Percentiles rank a stretch among this genome's conserved stretches.
phyloP scores from a whole-genome alignment of 2,797 vertebrate species.

The Catostomus latipinnis region DNA sequence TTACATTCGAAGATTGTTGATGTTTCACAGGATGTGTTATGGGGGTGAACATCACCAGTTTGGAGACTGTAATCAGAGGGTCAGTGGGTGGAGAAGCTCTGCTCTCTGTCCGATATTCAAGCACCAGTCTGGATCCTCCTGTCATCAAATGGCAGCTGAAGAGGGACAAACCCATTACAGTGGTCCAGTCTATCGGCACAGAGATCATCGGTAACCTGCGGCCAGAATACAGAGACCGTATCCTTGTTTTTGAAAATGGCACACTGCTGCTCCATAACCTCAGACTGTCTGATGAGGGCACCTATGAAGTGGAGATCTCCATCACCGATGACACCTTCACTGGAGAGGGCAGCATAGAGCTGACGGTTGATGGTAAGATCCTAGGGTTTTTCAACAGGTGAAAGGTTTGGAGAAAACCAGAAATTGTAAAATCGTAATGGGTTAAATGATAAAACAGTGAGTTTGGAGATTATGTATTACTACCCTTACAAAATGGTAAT shows the following conservation, averaged over 20 bases:
- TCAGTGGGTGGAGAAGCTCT: conserved; percentile 86
- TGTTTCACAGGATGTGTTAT: conserved; percentile 76
- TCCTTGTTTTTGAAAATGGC: conserved; percentile 92
- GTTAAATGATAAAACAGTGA: too few relatives aligned
- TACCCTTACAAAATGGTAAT: too few relatives aligned
- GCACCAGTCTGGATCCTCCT: conserved; percentile 86
- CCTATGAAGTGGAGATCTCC: conserved; percentile 94
- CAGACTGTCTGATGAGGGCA: conserved; percentile 86
- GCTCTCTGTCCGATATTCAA: conserved; percentile 89
- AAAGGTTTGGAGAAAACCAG: background rate
- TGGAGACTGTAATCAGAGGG: conserved; percentile 81
- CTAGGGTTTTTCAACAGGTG: background rate
- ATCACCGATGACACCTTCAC: conserved; percentile 95
- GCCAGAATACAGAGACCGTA: conserved; percentile 89
- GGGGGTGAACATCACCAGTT: conserved; percentile 91
- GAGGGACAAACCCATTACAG: conserved; percentile 89
- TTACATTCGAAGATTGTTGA: background rate
- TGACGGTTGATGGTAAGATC: conserved; percentile 91
- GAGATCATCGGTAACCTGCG: conserved; percentile 92
- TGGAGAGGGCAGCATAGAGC: conserved; percentile 90
- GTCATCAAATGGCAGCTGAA: conserved; percentile 96
- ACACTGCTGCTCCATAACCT: conserved; percentile 92
- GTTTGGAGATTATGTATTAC: too few relatives aligned
- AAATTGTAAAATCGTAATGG: too few relatives aligned
- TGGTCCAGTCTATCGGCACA: conserved; percentile 93